Conservation (phyloP, 2,888 invertebrate genomes). For the Drosophila siamana region DNA sequence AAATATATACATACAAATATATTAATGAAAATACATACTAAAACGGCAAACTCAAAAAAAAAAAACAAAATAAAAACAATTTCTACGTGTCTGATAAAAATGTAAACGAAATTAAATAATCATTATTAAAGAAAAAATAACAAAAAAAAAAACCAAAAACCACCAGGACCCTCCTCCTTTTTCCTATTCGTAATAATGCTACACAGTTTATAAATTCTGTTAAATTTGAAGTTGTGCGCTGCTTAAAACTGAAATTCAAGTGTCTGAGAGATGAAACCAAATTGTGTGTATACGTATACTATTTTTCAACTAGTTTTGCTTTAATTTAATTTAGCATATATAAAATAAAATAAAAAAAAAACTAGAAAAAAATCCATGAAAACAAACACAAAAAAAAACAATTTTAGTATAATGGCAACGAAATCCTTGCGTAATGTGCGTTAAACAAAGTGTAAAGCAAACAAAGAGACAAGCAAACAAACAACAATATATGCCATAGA, state of each 20-base stretch:
- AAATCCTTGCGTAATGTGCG: slow-evolving; percentile 64
- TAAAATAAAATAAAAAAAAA: slow-evolving; percentile 47
- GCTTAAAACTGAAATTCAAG: slow-evolving; percentile 73
- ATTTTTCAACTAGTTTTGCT: slow-evolving; percentile 79
- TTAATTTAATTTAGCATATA: slow-evolving; percentile 72
- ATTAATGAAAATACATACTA: slow-evolving; percentile 36
- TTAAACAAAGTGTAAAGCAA: slow-evolving; percentile 34
- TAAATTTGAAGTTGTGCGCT: slow-evolving; percentile 63
- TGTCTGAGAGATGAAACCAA: slow-evolving; percentile 77
- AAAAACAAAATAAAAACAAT: slow-evolving; percentile 27
- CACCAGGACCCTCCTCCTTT: slow-evolving; percentile 46
- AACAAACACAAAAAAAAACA: slow-evolving; percentile 30
- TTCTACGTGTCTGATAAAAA: slow-evolving; percentile 58
- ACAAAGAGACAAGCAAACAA: slow-evolving; percentile 40
- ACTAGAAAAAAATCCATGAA: slow-evolving; percentile 18
- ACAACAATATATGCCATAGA: slow-evolving; percentile 56
- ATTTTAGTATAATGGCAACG: slow-evolving; percentile 75
- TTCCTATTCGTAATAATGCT: slow-evolving; percentile 48
- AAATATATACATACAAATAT: slow-evolving; percentile 28
- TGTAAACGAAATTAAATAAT: slow-evolving; percentile 40
- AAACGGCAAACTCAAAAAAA: slow-evolving; percentile 43
- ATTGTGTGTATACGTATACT: slow-evolving; percentile 80
- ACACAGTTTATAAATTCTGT: slow-evolving; percentile 45
- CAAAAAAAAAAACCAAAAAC: slow-evolving; percentile 14
- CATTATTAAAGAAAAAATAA: slow-evolving; percentile 13